A percentile compares a stretch with the other conserved stretches of the same genome.
Conservation (phyloP, 2,888 invertebrate species). For the Xanthorhoe designata region DNA sequence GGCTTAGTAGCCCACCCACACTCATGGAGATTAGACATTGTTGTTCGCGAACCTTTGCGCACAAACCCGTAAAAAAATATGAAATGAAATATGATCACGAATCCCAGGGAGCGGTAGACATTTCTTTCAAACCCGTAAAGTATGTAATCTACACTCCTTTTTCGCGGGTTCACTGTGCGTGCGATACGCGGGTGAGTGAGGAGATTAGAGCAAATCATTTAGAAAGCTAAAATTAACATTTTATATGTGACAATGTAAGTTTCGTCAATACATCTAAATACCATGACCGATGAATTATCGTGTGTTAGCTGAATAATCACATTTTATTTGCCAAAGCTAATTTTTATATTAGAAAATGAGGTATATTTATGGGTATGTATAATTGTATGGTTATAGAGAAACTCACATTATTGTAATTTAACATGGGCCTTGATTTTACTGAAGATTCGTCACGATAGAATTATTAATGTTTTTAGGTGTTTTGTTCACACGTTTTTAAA, state of each 20-base stretch:
- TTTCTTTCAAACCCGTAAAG: too few relatives aligned
- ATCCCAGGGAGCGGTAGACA: too few relatives aligned
- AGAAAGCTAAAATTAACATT: constrained; percentile 28
- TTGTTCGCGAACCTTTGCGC: too few relatives aligned
- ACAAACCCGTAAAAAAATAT: too few relatives aligned
- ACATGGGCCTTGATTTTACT: constrained; percentile 30
- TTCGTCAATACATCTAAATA: constrained; percentile 33
- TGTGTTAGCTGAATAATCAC: constrained; percentile 53
- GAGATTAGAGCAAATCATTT: too few relatives aligned
- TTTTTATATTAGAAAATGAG: constrained; percentile 56
- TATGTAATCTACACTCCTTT: too few relatives aligned
- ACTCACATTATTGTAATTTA: constrained; percentile 43
- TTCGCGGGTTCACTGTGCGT: too few relatives aligned
- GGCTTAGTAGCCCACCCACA: too few relatives aligned
- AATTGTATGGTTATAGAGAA: constrained; percentile 51
- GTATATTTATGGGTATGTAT: constrained; percentile 53
- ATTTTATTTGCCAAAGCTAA: constrained; percentile 64
- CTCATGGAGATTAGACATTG: too few relatives aligned
- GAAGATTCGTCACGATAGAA: constrained; percentile 34
- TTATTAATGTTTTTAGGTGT: constrained; percentile 25
- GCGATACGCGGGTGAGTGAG: too few relatives aligned
- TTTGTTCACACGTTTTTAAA: constrained; percentile 26
- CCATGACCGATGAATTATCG: constrained; percentile 51
- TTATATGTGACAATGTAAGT: constrained; percentile 35
- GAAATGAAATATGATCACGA: too few relatives aligned